Base-by-base conservation (phyloP, 2,797 vertebrate species). In the Bradypodion pumilum region DNA sequence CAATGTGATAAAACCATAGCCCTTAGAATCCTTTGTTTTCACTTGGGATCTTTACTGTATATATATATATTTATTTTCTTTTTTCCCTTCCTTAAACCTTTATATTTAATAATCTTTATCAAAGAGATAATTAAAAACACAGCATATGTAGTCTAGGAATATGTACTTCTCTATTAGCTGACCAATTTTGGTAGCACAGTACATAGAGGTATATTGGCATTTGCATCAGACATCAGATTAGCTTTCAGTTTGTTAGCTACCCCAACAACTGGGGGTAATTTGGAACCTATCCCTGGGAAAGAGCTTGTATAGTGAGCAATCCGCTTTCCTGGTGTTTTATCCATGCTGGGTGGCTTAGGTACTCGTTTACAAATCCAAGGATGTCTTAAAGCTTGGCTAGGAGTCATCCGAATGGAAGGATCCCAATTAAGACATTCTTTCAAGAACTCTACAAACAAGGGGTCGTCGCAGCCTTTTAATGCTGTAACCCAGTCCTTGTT, bases 341-440 rank as follows among this genome's bases (percentile, higher is more conserved):
- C 97, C 37, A 92, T 77, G 9, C 93, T 81, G 23, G 96, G 85
- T 1, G 97, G 95, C 87, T 97, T 98, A 91, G 98, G 96, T 8
- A 94, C 84, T 87, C 98, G 96, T 66, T 97, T 98, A 89, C 97
- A 98, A 88, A 99, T 96, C 98, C 98, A 99, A 8, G 98, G 97
- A 93, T 99, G 98, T 84, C 97, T 95, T 84, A 99, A 95, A 9
- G 98, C 98, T 93, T 98, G 97, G 88, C 95, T 94, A 0, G 98
- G 98, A 2, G 97, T 99, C 95, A 99, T 96, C 82, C 98, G 98
- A 1, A 95, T 93, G 0, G 96, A 91, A 25, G 98, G 97, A 82
- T 99, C 98, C 98, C 98, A 99, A 91, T 98, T 98, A 94, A 99
- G 96, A 94, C 98, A 99, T 80, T 97, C 97, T 92, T 98, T 98